These are phyloP conservation scores for Heliopora coerulea DNA, from an alignment of 92 coral and sea anemone species.

Conservation along the genomic window DNA sequence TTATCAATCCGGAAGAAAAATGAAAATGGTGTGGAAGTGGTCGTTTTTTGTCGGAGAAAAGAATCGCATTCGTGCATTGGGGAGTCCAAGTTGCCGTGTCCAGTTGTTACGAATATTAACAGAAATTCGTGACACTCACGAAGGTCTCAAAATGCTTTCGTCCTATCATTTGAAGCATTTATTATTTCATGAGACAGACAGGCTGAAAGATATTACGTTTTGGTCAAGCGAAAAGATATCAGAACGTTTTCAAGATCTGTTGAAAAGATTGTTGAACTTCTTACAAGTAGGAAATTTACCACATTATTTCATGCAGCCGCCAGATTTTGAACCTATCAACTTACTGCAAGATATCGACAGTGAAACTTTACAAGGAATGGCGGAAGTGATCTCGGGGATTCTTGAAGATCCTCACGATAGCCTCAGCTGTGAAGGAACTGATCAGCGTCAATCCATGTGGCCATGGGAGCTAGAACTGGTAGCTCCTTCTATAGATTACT, in stretches of 20 bases:
- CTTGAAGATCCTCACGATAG: slow-evolving; percentile 69
- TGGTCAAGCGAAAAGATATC: slow-evolving; percentile 86
- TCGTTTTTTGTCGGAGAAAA: slow-evolving; percentile 94
- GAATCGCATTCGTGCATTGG: slow-evolving; percentile 85
- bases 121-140: slow-evolving; percentile 94
- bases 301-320: slow-evolving; percentile 98
- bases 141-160: slow-evolving; percentile 77
- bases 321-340: slow-evolving; percentile 87
- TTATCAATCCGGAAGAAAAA: slow-evolving; percentile 47
- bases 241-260: slow-evolving; percentile 73
- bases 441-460: slow-evolving; percentile 87
- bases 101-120: slow-evolving; percentile 87
- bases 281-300: slow-evolving; percentile 72
- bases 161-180: slow-evolving; percentile 90
- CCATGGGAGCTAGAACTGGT: slow-evolving; percentile 93
- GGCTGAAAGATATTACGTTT: slow-evolving; percentile 68
- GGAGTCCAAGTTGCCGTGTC: slow-evolving; percentile 85
- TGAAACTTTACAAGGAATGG: slow-evolving; percentile 89
- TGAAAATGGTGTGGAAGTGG: slow-evolving; percentile 83
- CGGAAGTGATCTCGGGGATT: slow-evolving; percentile 75
- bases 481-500: slow-evolving; percentile 2
- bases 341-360: slow-evolving; percentile 85
- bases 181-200: slow-evolving; percentile 88
- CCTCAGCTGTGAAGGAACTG: slow-evolving; percentile 72
- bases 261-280: slow-evolving; percentile 61